phyloP scores from a whole-genome alignment of 2,113 vertebrate genomes.

The Onychostruthus taczanowskii region DNA sequence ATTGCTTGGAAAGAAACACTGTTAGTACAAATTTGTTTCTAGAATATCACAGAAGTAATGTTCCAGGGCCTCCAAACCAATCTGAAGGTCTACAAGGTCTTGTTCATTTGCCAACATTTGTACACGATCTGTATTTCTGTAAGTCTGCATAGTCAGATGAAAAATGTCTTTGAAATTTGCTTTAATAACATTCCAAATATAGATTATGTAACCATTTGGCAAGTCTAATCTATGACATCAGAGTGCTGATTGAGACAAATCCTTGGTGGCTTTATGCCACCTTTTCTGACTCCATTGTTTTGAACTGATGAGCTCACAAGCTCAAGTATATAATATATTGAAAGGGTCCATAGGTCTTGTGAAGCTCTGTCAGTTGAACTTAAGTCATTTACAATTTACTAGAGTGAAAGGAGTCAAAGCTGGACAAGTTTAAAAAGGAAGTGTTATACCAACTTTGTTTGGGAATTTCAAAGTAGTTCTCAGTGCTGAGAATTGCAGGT shows the following conservation, averaged over 20 bases:
- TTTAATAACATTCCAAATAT: background rate
- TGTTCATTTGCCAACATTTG: background rate
- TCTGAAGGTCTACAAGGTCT: background rate
- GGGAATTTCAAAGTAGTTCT: background rate
- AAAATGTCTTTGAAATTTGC: slow-evolving; percentile 6
- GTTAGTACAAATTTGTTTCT: background rate
- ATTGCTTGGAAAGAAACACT: background rate
- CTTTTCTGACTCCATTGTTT: background rate
- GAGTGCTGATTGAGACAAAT: background rate
- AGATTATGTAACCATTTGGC: background rate
- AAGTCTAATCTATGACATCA: background rate
- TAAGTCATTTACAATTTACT: background rate
- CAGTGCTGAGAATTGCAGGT: background rate
- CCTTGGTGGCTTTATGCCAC: background rate
- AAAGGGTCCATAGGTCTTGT: slow-evolving; percentile 1
- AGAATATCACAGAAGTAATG: background rate
- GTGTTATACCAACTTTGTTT: background rate
- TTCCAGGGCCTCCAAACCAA: background rate
- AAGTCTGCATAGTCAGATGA: background rate
- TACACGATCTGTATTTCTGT: background rate
- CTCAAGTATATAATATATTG: background rate
- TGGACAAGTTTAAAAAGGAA: slow-evolving; percentile 1
- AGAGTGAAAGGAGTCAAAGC: background rate
- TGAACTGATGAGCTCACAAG: background rate
- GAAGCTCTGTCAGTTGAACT: background rate